These are phyloP conservation scores for Heterodera carotae DNA, from an alignment of 1,140 invertebrate species.

Conservation along the genomic window DNA sequence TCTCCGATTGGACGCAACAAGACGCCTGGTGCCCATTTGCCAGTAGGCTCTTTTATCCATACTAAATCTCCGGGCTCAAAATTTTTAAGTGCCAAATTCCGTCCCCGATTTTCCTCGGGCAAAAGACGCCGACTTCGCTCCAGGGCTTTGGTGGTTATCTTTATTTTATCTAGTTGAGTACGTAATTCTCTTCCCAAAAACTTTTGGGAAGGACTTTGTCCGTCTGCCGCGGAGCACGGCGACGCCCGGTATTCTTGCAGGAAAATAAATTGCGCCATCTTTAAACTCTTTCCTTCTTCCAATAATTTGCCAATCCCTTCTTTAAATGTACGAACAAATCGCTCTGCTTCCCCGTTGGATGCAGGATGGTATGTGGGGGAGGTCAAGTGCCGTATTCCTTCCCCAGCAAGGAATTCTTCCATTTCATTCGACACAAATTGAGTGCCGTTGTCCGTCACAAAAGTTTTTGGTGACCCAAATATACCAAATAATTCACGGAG, in stretches of 20 bases:
- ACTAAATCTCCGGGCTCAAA: no score
- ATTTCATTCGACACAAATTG: constrained; percentile 22
- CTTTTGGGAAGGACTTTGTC: no score
- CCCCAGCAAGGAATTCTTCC: background rate
- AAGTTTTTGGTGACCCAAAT: constrained; percentile 16
- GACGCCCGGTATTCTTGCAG: constrained; percentile 5
- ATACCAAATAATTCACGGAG: constrained; percentile 11
- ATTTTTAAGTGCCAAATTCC: no score
- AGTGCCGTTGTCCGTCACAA: constrained; percentile 29
- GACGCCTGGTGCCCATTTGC: no score
- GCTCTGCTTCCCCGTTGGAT: constrained; percentile 14
- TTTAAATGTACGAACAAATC: constrained; percentile 25
- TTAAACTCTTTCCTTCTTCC: background rate
- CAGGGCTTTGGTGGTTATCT: no score
- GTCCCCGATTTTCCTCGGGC: no score
- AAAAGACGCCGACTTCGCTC: no score
- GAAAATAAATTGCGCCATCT: constrained; percentile 4
- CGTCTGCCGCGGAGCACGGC: background rate
- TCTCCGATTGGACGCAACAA: no score
- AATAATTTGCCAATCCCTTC: constrained; percentile 2
- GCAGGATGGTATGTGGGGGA: constrained; percentile 22
- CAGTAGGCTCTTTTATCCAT: no score
- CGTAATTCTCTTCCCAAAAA: no score
- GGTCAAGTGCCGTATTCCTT: constrained; percentile 4
- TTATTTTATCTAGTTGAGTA: no score